Base-by-base conservation (phyloP, 2,797 vertebrate genomes). In the Rhinichthys osculus region DNA sequence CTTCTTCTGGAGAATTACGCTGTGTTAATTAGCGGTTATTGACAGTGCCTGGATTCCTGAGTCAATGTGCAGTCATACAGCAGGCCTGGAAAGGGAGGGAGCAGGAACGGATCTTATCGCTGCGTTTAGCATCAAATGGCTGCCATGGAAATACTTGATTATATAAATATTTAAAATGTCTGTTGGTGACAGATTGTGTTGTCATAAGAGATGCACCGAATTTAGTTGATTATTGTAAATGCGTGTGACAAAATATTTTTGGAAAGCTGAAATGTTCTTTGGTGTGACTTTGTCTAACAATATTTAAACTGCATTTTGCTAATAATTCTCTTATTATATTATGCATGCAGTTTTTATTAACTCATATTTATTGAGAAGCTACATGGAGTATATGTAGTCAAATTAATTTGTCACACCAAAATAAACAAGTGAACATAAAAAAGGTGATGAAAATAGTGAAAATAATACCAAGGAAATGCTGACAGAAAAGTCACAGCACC, bases 11-110 rank as follows among this genome's bases (percentile, higher is more conserved):
- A 78, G 38, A 76, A 78, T 90, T 54, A 66, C 40, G 66, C 70
- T 77, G 64, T 69, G 67, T 77, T 69, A 64, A 77, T 89, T 76
- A 42, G 17, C 82, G 73, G 62, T 88, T 88, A 85, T 80, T 72
- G 85, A 83, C 84, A 77, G 59, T 76, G 30, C 50, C 59, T 85
- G 87, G 86, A 91, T 91, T 90, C 87, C 77, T 85, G 74, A 80
- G 74, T 83, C 73, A 76, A 82, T 85, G 71, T 89, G 81, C 74
- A 78, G 74, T 73, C 66, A 19, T n/a, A 83, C 47, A 73, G 30
- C 35, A 57, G 80, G 42, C 13, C 71, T 11, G 38, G 62, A n/a
- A 70, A 35, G 17, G 62, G 64, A 70, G 79, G 52, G 67, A 69
- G 19, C 19, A 42, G 78, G 54, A 42, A 35, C 69, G 33, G 62